Evolutionary conservation across 1,140 invertebrate genomes (phyloP).

Genomic region (Battus philenor): DNA sequence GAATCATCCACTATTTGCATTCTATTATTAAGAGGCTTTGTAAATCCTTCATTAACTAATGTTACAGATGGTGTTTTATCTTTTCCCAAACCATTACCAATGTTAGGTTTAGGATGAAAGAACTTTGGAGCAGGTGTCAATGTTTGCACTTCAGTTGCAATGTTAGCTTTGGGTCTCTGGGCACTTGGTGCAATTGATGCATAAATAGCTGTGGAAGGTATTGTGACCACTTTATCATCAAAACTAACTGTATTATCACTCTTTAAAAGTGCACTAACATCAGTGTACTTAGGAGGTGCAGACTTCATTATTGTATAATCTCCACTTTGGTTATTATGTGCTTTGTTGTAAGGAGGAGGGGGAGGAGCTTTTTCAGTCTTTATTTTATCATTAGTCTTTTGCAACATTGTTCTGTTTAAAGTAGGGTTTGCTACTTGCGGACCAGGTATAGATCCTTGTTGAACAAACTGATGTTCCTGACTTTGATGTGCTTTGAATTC

Average conservation of each 20-base stretch:
- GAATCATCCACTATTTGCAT: conserved; percentile 78
- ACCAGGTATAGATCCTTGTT: conserved; percentile 59
- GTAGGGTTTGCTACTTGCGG: conserved; percentile 60
- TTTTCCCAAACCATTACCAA: conserved; percentile 49
- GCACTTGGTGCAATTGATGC: conserved; percentile 74
- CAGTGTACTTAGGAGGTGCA: conserved; percentile 62
- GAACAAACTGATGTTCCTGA: conserved; percentile 54
- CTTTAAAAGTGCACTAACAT: conserved; percentile 61
- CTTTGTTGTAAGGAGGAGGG: conserved; percentile 46
- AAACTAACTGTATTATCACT: conserved; percentile 58
- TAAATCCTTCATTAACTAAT: conserved; percentile 48
- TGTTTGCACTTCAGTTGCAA: conserved; percentile 69
- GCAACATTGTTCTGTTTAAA: conserved; percentile 42
- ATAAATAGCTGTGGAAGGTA: conserved; percentile 73
- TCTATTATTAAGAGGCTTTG: conserved; percentile 43
- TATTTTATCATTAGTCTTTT: conserved; percentile 46
- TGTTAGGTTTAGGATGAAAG: conserved; percentile 60
- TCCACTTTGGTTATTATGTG: conserved; percentile 49
- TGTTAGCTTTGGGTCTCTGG: conserved; percentile 72
- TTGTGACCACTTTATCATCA: conserved; percentile 66
- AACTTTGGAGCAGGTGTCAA: conserved; percentile 62
- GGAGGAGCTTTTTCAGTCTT: conserved; percentile 53
- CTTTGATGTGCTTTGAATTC: conserved; percentile 48
- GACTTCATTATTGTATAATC: conserved; percentile 68
- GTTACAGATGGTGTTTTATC: conserved; percentile 30